Evolutionary conservation across 2,113 vertebrate species (phyloP).

Genomic region (Terrapene triunguis): DNA sequence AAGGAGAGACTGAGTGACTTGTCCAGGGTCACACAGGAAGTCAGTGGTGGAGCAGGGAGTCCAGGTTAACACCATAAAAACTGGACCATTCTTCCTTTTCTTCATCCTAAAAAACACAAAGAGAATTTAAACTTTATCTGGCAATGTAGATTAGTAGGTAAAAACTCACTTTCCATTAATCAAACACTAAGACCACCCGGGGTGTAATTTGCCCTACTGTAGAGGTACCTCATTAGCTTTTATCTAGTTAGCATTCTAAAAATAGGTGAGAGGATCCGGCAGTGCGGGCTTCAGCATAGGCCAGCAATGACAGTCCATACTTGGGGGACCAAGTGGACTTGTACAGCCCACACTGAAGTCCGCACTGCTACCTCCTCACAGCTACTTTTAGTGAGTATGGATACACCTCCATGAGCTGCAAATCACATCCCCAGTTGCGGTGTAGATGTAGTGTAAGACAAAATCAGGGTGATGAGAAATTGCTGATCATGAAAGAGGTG

Average conservation of each 20-base stretch:
- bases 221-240: background rate
- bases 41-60: background rate
- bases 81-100: background rate
- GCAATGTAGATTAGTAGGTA: background rate
- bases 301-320: background rate
- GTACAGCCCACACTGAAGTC: background rate
- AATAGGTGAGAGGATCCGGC: background rate
- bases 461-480: background rate
- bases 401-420: background rate
- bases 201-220: background rate
- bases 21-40: background rate
- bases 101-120: background rate
- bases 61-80: background rate
- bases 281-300: background rate
- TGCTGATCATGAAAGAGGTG: background rate
- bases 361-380: background rate
- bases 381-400: background rate
- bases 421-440: background rate
- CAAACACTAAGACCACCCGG: accelerated
- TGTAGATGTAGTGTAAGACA: background rate
- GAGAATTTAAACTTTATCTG: background rate
- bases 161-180: background rate
- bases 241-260: background rate
- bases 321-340: background rate
- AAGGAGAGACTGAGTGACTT: background rate